Conservation (phyloP, 2,113 vertebrate species). For the Zosterops borbonicus region DNA sequence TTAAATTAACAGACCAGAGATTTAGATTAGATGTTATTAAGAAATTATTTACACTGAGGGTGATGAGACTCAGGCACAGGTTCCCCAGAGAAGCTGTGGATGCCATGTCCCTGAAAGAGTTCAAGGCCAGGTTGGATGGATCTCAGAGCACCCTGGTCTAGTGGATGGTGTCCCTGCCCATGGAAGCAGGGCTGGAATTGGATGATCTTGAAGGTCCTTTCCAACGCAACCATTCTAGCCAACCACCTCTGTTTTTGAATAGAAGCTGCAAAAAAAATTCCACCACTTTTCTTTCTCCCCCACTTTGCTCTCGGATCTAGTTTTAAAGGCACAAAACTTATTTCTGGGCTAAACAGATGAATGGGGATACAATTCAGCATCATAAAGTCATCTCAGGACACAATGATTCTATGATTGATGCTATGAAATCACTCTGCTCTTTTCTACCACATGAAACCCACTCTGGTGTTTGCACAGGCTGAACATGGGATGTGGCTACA, state of each 20-base stretch:
- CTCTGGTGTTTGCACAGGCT: not conserved
- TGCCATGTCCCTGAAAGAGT: not conserved
- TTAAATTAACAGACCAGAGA: not conserved
- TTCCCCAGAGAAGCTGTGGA: not conserved
- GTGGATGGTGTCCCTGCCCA: not conserved
- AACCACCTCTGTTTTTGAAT: too few relatives aligned
- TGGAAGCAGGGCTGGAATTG: not conserved
- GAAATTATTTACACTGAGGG: not conserved
- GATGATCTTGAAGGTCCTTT: not conserved
- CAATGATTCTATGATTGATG: not conserved
- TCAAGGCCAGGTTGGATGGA: not conserved
- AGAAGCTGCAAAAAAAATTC: not conserved
- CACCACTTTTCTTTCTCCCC: not conserved
- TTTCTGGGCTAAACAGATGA: not conserved
- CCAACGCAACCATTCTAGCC: not conserved
- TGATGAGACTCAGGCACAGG: not conserved
- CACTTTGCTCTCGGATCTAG: rapidly evolving
- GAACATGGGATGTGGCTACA: not conserved
- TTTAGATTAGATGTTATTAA: not conserved
- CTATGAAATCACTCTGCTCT: not conserved
- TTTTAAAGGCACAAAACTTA: not conserved
- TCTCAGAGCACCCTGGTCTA: too few relatives aligned
- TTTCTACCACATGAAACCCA: not conserved
- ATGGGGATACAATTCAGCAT: not conserved
- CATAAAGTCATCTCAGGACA: not conserved